Conservation (phyloP, 2,888 invertebrate genomes). For the Terebella lapidaria region DNA sequence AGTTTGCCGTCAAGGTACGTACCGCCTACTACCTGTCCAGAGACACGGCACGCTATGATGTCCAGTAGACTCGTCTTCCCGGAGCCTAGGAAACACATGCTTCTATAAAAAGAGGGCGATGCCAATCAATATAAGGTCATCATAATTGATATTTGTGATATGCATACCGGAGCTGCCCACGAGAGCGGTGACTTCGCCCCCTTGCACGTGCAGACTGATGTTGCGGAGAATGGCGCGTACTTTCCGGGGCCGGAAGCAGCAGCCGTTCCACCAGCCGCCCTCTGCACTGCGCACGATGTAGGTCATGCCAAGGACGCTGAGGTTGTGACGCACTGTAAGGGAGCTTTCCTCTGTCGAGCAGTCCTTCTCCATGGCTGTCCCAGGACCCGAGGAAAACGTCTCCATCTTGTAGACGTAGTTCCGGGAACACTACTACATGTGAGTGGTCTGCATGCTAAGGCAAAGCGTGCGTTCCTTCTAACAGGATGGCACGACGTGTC, state of each 20-base stretch:
- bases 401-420: too few species aligned
- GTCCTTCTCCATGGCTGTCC: too few species aligned
- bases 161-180: slow-evolving; percentile 37
- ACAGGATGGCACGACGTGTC: too few species aligned
- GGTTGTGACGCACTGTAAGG: background rate
- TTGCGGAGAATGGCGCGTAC: slow-evolving; percentile 34
- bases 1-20: slow-evolving; percentile 29
- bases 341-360: too few species aligned
- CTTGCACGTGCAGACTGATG: slow-evolving; percentile 30
- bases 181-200: slow-evolving; percentile 34
- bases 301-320: background rate
- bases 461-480: too few species aligned
- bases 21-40: background rate
- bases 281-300: slow-evolving; percentile 31
- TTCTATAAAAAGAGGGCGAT: background rate
- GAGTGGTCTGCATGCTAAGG: too few species aligned
- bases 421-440: too few species aligned
- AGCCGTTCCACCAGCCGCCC: slow-evolving; percentile 40
- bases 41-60: slow-evolving; percentile 58
- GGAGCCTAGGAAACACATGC: too few species aligned
- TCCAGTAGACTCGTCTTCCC: slow-evolving; percentile 92
- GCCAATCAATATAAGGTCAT: too few species aligned
- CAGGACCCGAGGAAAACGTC: too few species aligned
- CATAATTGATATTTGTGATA: too few species aligned
- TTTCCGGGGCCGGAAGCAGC: slow-evolving; percentile 26